These are phyloP conservation scores for Drosophila leonis DNA, from an alignment of 2,888 invertebrate species.

Conservation along the genomic window DNA sequence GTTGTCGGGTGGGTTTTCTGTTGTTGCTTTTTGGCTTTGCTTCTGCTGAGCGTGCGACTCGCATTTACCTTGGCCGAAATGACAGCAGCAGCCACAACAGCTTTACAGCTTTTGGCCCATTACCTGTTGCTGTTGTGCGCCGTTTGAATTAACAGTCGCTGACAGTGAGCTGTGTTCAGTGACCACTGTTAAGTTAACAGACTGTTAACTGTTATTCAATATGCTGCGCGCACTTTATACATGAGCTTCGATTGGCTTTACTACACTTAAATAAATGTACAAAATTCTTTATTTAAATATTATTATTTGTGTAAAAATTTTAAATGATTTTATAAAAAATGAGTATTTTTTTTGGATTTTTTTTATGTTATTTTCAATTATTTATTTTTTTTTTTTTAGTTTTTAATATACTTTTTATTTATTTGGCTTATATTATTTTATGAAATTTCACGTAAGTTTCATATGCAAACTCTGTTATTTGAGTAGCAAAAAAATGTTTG, in stretches of 20 bases:
- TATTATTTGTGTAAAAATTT: not conserved
- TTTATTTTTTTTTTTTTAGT: too few relatives aligned
- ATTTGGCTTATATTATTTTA: too few relatives aligned
- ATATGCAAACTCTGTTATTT: too few relatives aligned
- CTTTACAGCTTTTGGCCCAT: constrained; percentile 34
- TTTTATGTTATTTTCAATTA: too few relatives aligned
- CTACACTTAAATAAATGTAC: not conserved
- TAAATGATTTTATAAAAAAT: too few relatives aligned
- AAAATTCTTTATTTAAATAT: not conserved
- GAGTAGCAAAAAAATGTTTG: too few relatives aligned
- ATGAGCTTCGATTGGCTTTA: not conserved
- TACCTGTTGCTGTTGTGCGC: constrained; percentile 58
- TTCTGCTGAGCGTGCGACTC: constrained; percentile 39
- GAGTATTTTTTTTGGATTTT: too few relatives aligned
- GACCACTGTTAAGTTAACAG: constrained; percentile 35
- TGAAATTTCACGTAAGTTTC: too few relatives aligned
- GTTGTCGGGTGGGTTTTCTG: constrained; percentile 26
- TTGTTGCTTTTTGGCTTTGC: constrained; percentile 17
- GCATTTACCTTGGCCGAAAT: constrained; percentile 74
- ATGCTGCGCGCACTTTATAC: not conserved
- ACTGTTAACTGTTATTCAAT: not conserved
- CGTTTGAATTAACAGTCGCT: constrained; percentile 15
- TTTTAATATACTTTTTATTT: too few relatives aligned
- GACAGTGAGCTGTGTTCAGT: constrained; percentile 14
- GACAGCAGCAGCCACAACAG: constrained; percentile 45